These are phyloP conservation scores for Drosophila rubida DNA, from an alignment of 2,888 invertebrate genomes.

Conservation along the genomic window DNA sequence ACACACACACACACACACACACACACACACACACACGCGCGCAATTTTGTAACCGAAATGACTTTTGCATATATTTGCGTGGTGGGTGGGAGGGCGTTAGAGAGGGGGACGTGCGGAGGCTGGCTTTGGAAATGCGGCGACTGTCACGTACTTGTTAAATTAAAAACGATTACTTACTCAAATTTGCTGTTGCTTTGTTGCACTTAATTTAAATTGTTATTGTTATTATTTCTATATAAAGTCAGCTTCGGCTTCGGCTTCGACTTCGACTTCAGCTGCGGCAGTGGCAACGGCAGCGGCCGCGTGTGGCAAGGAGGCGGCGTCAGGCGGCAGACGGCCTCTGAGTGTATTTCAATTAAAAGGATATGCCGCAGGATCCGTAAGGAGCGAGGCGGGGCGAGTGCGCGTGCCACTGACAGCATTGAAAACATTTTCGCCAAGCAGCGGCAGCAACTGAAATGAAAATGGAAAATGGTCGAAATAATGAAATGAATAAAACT, in stretches of 20 bases:
- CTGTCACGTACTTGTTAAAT: slow-evolving; percentile 78
- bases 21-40: slow-evolving; percentile 1
- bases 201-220: slow-evolving; percentile 78
- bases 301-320: background rate
- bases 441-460: slow-evolving; percentile 31
- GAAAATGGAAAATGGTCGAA: slow-evolving; percentile 46
- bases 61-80: slow-evolving; percentile 30
- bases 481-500: slow-evolving; percentile 62
- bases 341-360: slow-evolving; percentile 73
- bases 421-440: slow-evolving; percentile 44
- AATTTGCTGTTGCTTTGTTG: slow-evolving; percentile 62
- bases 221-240: slow-evolving; percentile 77
- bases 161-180: slow-evolving; percentile 77
- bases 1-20: slow-evolving; percentile 2
- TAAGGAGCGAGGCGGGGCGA: background rate
- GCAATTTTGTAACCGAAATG: slow-evolving; percentile 34
- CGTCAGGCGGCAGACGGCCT: background rate
- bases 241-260: slow-evolving; percentile 45
- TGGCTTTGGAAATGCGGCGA: slow-evolving; percentile 36
- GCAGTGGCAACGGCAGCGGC: too few relatives aligned
- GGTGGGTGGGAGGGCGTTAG: background rate
- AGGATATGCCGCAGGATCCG: slow-evolving; percentile 68
- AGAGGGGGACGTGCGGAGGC: background rate
- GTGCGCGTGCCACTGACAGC: slow-evolving; percentile 66
- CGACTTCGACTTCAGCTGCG: too few relatives aligned